Conservation (phyloP, 2,797 vertebrate genomes). For the Zenarchopterus dispar region DNA sequence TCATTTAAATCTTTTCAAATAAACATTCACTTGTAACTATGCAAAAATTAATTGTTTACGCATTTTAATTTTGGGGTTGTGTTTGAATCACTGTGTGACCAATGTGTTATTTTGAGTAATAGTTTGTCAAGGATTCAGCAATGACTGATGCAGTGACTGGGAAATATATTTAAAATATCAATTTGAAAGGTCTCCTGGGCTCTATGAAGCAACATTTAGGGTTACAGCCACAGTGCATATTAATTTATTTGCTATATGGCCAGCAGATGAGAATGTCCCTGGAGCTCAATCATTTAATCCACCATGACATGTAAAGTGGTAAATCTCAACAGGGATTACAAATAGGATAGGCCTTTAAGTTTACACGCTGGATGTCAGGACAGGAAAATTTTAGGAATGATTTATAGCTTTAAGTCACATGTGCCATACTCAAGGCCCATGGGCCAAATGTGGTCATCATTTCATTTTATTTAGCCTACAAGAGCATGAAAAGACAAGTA, state of each 20-base stretch:
- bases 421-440: too few species aligned
- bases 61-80: not conserved
- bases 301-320: conserved; percentile 6
- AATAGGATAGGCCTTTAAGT: conserved; percentile 13
- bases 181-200: not conserved
- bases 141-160: not conserved
- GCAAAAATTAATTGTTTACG: not conserved
- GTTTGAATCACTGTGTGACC: not conserved
- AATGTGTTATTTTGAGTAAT: not conserved
- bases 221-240: conserved; percentile 5
- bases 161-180: conserved; percentile 7
- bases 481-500: too few species aligned
- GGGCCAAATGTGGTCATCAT: too few species aligned
- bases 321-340: conserved; percentile 19
- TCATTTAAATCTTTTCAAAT: not conserved
- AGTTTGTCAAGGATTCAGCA: not conserved
- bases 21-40: not conserved
- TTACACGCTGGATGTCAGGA: conserved; percentile 19
- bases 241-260: conserved; percentile 11
- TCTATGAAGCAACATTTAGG: not conserved
- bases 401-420: not conserved
- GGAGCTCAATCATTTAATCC: conserved; percentile 30
- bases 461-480: too few species aligned
- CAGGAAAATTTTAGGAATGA: conserved; percentile 13
- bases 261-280: conserved; percentile 21